Base-by-base conservation (phyloP, 1,140 invertebrate species). In the Aricia agestis region DNA sequence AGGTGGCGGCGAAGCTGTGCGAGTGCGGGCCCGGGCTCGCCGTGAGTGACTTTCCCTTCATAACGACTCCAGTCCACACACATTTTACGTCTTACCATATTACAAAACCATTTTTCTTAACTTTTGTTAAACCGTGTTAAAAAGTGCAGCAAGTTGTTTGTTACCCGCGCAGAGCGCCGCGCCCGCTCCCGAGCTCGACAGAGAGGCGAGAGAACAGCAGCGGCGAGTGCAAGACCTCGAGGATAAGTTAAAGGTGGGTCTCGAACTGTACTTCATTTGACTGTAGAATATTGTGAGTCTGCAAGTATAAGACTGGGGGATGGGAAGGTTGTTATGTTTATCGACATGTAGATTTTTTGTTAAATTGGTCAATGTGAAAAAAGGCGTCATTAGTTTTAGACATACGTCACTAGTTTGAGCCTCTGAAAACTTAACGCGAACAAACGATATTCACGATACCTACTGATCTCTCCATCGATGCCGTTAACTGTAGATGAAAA, bases 211-310 rank as follows among this genome's bases (percentile, higher is more conserved):
- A 72, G 19, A 81, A 80, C 25, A 25, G 68, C 80, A 82, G 72
- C 81, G 78, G 69, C 74, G 78, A 9, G 75, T 85, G 11, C 76
- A 81, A 13, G 76, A 80, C 69, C 78, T 85, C 77, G 83, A 87
- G 74, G 57, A 70, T 17, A 82, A 67, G 45, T 72, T 86, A 0
- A 81, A 86, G 82, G 85, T 81, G 74, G 1, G 63, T 13, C n/a
- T 68, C 2, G 13, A 7, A 9, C 36, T 36, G 36, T 9, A 25
- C 25, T 25, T 25, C 25, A 25, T 25, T 25, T 3, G 25, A 25
- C 3, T 25, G 25, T 25, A 25, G 25, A 25, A 25, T 25, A 25
- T 25, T 25, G 3, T 25, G 25, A 25, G 25, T 25, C 25, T 3
- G 25, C 3, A 25, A 25, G 25, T 25, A 25, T 25, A 25, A 25